Conservation (phyloP, 2,888 invertebrate species). For the Drosophila tripunctata region DNA sequence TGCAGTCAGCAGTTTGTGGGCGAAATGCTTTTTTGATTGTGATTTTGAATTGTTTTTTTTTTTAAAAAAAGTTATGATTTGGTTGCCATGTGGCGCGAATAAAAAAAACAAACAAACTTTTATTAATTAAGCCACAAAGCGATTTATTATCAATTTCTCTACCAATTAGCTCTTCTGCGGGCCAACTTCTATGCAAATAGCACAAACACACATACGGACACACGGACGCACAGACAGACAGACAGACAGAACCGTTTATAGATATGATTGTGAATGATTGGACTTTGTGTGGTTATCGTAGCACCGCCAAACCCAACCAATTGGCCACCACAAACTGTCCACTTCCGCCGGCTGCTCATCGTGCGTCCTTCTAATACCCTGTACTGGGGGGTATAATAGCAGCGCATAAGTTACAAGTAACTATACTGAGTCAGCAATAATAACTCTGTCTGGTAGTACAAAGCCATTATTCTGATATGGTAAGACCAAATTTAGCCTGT, state of each 20-base stretch:
- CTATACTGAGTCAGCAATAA: too few relatives aligned
- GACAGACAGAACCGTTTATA: slow-evolving; percentile 15
- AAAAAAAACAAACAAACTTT: too few relatives aligned
- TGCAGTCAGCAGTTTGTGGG: slow-evolving; percentile 38
- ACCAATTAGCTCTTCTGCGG: slow-evolving; percentile 43
- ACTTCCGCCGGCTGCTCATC: slow-evolving; percentile 40
- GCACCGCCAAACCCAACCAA: not conserved
- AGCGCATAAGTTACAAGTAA: too few relatives aligned
- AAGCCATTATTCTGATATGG: too few relatives aligned
- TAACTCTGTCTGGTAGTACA: too few relatives aligned
- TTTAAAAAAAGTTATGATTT: not conserved
- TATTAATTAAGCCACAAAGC: slow-evolving; percentile 51
- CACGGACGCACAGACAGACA: too few relatives aligned
- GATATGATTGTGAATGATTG: slow-evolving; percentile 51
- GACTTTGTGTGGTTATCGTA: slow-evolving; percentile 46
- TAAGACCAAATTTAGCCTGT: too few relatives aligned
- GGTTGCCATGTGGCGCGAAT: slow-evolving; percentile 39
- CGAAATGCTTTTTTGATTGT: slow-evolving; percentile 9
- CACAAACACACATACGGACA: not conserved
- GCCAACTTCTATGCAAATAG: slow-evolving; percentile 45
- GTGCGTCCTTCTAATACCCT: slow-evolving; percentile 36
- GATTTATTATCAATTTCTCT: slow-evolving; percentile 56
- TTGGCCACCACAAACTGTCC: slow-evolving; percentile 15
- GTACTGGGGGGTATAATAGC: not conserved
- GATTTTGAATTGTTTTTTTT: not conserved